phyloP scores from a whole-genome alignment of 2,113 vertebrate genomes.

The Gila orcuttii region DNA sequence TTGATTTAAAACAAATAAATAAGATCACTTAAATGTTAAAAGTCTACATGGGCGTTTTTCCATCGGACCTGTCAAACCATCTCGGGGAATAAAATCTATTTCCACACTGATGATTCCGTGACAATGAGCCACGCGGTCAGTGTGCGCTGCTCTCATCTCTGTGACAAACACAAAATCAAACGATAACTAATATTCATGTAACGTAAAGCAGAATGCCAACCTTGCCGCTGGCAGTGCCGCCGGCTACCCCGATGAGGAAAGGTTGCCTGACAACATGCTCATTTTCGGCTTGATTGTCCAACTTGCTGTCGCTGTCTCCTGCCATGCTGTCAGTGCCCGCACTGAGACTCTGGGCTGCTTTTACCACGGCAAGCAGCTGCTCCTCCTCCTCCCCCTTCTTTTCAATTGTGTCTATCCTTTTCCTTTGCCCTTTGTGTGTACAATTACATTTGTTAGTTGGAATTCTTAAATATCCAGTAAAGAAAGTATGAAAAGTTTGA shows the following conservation, averaged over 20 bases:
- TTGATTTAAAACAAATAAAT: neutral
- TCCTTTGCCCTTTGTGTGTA: slow-evolving; percentile 31
- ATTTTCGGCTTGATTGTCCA: slow-evolving; percentile 75
- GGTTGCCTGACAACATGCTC: slow-evolving; percentile 78
- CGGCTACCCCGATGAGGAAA: slow-evolving; percentile 91
- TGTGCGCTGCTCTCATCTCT: slow-evolving; percentile 20
- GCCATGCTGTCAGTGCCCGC: slow-evolving; percentile 79
- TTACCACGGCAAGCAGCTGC: slow-evolving; percentile 37
- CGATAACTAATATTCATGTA: neutral
- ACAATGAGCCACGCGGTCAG: slow-evolving; percentile 54
- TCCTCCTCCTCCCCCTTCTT: slow-evolving; percentile 65
- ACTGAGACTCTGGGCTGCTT: slow-evolving; percentile 25
- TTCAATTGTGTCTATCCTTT: slow-evolving; percentile 26
- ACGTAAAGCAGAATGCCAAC: slow-evolving; percentile 67
- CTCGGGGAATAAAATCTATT: neutral
- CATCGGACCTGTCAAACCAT: neutral
- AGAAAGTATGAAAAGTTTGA: too few relatives aligned
- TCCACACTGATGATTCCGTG: slow-evolving; percentile 8
- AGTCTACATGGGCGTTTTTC: neutral
- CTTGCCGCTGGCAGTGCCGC: slow-evolving; percentile 93
- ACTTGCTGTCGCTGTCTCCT: slow-evolving; percentile 86
- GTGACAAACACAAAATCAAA: slow-evolving; percentile 22
- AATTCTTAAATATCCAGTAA: neutral
- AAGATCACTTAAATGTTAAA: neutral
- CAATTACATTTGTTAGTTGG: neutral